Conservation (phyloP, 2,113 vertebrate species). For the Ctenodactylus gundi region DNA sequence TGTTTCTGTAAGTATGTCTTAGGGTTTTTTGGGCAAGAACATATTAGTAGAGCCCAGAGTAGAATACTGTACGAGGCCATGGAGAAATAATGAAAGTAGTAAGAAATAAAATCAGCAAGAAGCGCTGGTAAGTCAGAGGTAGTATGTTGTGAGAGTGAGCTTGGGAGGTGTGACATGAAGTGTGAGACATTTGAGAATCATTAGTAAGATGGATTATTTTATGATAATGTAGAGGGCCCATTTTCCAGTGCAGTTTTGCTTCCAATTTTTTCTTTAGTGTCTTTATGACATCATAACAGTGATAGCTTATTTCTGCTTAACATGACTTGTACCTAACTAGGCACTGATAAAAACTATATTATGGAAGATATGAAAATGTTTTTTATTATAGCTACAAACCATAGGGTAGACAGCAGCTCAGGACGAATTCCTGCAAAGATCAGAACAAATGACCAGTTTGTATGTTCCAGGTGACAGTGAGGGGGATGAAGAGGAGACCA, state of each 20-base stretch:
- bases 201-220: not conserved
- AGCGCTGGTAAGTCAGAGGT: slow-evolving; percentile 19
- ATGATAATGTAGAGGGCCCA: slow-evolving; percentile 1
- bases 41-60: not conserved
- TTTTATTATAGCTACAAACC: slow-evolving; percentile 50
- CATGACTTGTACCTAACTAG: not conserved
- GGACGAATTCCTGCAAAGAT: slow-evolving; percentile 31
- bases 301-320: slow-evolving; percentile 3
- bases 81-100: slow-evolving; percentile 16
- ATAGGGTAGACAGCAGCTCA: slow-evolving; percentile 31
- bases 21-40: slow-evolving; percentile 41
- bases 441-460: slow-evolving; percentile 68
- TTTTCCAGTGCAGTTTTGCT: slow-evolving; percentile 27
- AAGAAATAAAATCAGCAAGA: slow-evolving; percentile 15
- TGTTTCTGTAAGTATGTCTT: slow-evolving; percentile 10
- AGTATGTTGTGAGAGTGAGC: not conserved
- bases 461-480: slow-evolving; percentile 86
- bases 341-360: slow-evolving; percentile 16
- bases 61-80: slow-evolving; percentile 12
- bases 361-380: slow-evolving; percentile 36
- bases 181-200: slow-evolving; percentile 44
- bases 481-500: slow-evolving; percentile 85
- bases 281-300: not conserved
- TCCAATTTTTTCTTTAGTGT: slow-evolving; percentile 6
- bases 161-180: slow-evolving; percentile 9